Conservation (phyloP, 1,140 invertebrate genomes). For the Aphidius ervi region DNA sequence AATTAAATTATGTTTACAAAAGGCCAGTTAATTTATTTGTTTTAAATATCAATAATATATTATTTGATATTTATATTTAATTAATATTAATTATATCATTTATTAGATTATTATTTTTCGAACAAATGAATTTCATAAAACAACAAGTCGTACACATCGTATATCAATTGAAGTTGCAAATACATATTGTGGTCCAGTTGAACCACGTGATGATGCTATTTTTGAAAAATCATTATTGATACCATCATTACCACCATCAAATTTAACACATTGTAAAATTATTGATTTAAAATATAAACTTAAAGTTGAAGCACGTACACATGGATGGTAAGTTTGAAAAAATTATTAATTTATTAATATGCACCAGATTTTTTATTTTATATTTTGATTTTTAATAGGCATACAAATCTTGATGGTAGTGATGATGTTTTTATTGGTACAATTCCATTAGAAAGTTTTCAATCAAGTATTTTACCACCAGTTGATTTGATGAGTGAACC, state of each 20-base stretch:
- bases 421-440: slow-evolving; percentile 61
- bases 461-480: slow-evolving; percentile 36
- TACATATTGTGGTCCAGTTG: slow-evolving; percentile 57
- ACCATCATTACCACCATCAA: slow-evolving; percentile 62
- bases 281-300: slow-evolving; percentile 64
- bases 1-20: slow-evolving; percentile 60
- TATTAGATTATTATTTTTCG: slow-evolving; percentile 54
- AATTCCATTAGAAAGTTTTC: slow-evolving; percentile 54
- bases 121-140: slow-evolving; percentile 47
- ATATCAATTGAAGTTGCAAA: slow-evolving; percentile 53
- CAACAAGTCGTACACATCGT: slow-evolving; percentile 51
- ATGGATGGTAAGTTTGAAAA: slow-evolving; percentile 35
- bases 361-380: not conserved
- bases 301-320: slow-evolving; percentile 52
- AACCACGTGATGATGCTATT: slow-evolving; percentile 51
- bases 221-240: slow-evolving; percentile 60
- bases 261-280: slow-evolving; percentile 60
- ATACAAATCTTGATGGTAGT: slow-evolving; percentile 56
- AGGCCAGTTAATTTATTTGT: slow-evolving; percentile 20
- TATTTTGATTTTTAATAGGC: slow-evolving; percentile 32
- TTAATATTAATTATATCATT: slow-evolving; percentile 2
- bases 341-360: not conserved
- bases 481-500: slow-evolving; percentile 10
- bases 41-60: not conserved
- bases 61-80: not conserved